phyloP scores from a whole-genome alignment of 2,113 vertebrate genomes.

The Hippopotamus amphibius region DNA sequence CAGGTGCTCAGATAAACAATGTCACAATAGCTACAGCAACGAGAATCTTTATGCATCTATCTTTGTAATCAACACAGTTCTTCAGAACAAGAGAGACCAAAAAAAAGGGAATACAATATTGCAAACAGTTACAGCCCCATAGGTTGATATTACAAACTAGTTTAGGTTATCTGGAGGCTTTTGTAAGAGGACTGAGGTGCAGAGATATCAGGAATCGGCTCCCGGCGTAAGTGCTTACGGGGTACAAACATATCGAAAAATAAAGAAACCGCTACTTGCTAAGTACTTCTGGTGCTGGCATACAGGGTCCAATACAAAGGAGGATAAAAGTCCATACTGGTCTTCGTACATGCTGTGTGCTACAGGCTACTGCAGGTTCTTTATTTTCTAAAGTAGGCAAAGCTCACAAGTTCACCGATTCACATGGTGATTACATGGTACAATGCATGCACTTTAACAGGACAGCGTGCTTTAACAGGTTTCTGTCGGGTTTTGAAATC shows the following conservation, averaged over 20 bases:
- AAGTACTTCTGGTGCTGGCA: slow-evolving; percentile 54
- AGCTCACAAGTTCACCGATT: not conserved
- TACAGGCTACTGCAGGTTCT: slow-evolving; percentile 21
- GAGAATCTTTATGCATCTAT: slow-evolving; percentile 68
- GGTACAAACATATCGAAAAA: not conserved
- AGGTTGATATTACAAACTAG: slow-evolving; percentile 54
- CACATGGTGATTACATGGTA: slow-evolving; percentile 31
- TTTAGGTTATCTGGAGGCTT: slow-evolving; percentile 37
- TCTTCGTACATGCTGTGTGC: slow-evolving; percentile 63
- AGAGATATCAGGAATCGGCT: not conserved
- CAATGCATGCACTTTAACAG: slow-evolving; percentile 56
- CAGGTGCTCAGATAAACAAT: not conserved
- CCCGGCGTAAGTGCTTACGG: not conserved
- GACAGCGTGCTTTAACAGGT: slow-evolving; percentile 45
- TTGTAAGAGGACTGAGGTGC: not conserved
- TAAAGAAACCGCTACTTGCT: not conserved
- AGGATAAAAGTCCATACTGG: not conserved
- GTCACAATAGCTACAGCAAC: not conserved
- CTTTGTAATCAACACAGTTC: slow-evolving; percentile 59
- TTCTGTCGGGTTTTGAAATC: not conserved
- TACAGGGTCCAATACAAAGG: not conserved
- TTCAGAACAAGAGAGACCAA: slow-evolving; percentile 58
- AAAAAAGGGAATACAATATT: slow-evolving; percentile 46
- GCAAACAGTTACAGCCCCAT: slow-evolving; percentile 62
- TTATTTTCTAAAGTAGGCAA: slow-evolving; percentile 61